phyloP scores from a whole-genome alignment of 2,888 invertebrate genomes.

The Lathronympha strigana region DNA sequence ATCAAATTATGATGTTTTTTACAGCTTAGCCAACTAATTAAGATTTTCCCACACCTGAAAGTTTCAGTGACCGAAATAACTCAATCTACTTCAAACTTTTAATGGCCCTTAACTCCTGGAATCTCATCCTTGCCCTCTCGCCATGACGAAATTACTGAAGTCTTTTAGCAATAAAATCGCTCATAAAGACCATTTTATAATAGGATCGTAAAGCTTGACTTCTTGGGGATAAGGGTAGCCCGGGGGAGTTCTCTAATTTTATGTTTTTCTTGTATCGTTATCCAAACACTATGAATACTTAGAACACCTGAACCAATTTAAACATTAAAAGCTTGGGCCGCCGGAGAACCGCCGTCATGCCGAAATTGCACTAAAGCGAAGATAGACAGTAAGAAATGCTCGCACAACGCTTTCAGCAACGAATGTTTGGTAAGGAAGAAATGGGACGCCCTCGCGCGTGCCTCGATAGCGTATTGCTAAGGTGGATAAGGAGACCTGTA shows the following conservation, averaged over 20 bases:
- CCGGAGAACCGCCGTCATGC: too few species aligned
- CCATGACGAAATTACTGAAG: conserved; percentile 82
- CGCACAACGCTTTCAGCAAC: too few species aligned
- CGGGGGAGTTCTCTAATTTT: conserved; percentile 73
- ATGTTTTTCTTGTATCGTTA: conserved; percentile 70
- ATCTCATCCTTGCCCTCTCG: conserved; percentile 74
- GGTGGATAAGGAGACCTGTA: too few species aligned
- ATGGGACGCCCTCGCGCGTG: too few species aligned
- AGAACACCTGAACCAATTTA: conserved; percentile 59
- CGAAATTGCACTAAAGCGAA: too few species aligned
- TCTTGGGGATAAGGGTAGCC: conserved; percentile 60
- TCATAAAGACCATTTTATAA: conserved; percentile 83
- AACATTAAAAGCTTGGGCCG: too few species aligned
- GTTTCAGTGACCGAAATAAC: conserved; percentile 69
- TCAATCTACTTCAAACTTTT: conserved; percentile 68
- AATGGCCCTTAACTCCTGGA: conserved; percentile 69
- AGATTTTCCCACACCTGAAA: conserved; percentile 31
- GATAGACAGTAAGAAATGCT: too few species aligned
- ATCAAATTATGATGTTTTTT: conserved; percentile 3
- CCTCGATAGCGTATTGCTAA: too few species aligned
- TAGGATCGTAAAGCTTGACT: conserved; percentile 77
- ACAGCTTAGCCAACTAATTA: conserved; percentile 30
- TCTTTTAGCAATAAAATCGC: conserved; percentile 80
- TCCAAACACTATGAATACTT: conserved; percentile 61
- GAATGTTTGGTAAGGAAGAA: too few species aligned